phyloP scores from a whole-genome alignment of 2,888 invertebrate genomes.

The Bombylius major region DNA sequence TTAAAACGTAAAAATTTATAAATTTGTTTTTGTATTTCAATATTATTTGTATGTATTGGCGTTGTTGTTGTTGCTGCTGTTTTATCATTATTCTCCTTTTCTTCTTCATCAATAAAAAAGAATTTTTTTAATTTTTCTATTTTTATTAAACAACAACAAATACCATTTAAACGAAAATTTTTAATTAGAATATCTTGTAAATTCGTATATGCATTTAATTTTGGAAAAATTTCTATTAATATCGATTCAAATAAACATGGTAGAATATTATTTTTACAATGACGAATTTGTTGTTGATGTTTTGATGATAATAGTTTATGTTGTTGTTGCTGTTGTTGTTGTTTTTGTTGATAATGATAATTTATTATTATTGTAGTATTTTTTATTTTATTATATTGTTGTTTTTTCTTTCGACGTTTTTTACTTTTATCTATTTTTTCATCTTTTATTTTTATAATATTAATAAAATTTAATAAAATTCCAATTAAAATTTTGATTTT shows the following conservation, averaged over 20 bases:
- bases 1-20: conserved; percentile 29
- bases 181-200: conserved; percentile 26
- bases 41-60: conserved; percentile 9
- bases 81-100: too few relatives aligned
- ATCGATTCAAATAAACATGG: conserved; percentile 31
- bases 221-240: conserved; percentile 24
- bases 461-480: not conserved
- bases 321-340: not conserved
- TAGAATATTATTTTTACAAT: conserved; percentile 17
- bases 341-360: not conserved
- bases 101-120: conserved; percentile 12
- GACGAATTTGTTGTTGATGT: conserved; percentile 1
- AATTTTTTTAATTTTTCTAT: conserved; percentile 22
- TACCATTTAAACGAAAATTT: conserved; percentile 24
- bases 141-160: conserved; percentile 34
- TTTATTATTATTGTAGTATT: conserved; percentile 11
- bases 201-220: conserved; percentile 15
- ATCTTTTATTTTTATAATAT: not conserved
- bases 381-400: conserved; percentile 3
- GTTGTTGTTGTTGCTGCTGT: too few relatives aligned
- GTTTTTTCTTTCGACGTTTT: not conserved
- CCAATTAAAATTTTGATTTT: not conserved
- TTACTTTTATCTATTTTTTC: not conserved
- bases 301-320: not conserved
- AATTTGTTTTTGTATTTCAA: conserved; percentile 24